Base-by-base conservation (phyloP, 2,888 invertebrate genomes). In the Coleophora deauratella region DNA sequence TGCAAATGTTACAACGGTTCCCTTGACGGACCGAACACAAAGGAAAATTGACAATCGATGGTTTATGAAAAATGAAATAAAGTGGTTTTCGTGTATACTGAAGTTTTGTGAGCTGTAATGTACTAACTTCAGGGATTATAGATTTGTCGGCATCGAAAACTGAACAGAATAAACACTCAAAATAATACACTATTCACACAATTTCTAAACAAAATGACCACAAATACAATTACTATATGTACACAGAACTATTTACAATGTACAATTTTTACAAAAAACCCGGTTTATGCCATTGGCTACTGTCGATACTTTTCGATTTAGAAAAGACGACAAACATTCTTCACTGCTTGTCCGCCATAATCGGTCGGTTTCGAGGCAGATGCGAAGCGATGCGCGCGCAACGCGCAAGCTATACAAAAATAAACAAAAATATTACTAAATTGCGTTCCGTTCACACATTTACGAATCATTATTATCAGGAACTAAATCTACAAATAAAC, bases 181-280 rank as follows among this genome's bases (percentile, higher is more conserved):
- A 88, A 76, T 80, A 76, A 74, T 79, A 82, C 85, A 86, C 82
- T 81, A 87, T 88, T 88, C 88, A 88, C 88, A 86, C 86, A 87
- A 82, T 71, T 78, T 72, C 73, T 76, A 79, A 87, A 87, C 87
- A 86, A 81, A 87, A 87, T 86, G 72, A 73, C 80, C 88, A 86
- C 84, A 89, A 89, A 89, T 89, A 89, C 89, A 89, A 89, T 84
- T 87, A 89, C 90, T 90, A 89, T 89, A 90, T 90, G 87, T 90
- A 90, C 90, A 90, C 87, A 76, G 80, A 86, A 88, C 89, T 90
- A 90, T 90, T 88, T 90, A 90, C 90, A 90, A 90, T 89, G 87
- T 89, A 89, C 88, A 89, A 86, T 87, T 88, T 86, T 84, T 86
- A 88, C 86, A 87, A 80, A 84, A 87, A 85, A 80, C 78, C 75